Percentiles rank a stretch among this genome's conserved stretches.
Evolutionary conservation across 1,140 invertebrate species (phyloP).

Genomic region (Mactra quadrangularis): DNA sequence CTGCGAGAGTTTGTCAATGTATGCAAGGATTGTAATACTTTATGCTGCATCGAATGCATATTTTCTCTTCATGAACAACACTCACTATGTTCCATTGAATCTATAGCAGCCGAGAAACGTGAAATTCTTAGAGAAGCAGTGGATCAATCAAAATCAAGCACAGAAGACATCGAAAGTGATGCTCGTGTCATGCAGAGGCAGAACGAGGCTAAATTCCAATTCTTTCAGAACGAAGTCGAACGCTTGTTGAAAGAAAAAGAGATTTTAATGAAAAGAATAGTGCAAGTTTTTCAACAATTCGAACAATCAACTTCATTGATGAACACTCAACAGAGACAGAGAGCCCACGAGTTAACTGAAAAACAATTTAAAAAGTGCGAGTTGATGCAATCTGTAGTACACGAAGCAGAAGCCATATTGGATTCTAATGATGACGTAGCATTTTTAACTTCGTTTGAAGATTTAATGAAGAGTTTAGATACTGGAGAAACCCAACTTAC

Average conservation of each 20-base stretch:
- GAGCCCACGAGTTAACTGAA: background rate
- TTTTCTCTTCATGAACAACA: background rate
- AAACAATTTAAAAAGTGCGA: background rate
- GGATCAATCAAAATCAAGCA: background rate
- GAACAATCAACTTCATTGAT: background rate
- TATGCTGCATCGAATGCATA: background rate
- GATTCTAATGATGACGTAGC: background rate
- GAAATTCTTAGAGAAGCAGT: background rate
- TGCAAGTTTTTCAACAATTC: background rate
- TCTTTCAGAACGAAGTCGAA: background rate
- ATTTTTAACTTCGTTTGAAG: background rate
- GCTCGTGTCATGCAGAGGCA: background rate
- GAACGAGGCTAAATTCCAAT: background rate
- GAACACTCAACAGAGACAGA: background rate
- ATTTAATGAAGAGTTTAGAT: background rate
- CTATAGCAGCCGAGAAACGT: background rate
- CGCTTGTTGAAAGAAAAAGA: background rate
- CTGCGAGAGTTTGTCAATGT: background rate
- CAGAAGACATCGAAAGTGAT: background rate
- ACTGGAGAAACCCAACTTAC: background rate
- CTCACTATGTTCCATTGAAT: background rate
- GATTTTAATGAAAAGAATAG: background rate
- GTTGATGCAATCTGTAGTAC: background rate
- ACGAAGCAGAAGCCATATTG: background rate
- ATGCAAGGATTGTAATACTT: constrained; percentile 15